These are phyloP conservation scores for Hesperophylax magnus DNA, from an alignment of 1,140 invertebrate genomes.

Conservation along the genomic window DNA sequence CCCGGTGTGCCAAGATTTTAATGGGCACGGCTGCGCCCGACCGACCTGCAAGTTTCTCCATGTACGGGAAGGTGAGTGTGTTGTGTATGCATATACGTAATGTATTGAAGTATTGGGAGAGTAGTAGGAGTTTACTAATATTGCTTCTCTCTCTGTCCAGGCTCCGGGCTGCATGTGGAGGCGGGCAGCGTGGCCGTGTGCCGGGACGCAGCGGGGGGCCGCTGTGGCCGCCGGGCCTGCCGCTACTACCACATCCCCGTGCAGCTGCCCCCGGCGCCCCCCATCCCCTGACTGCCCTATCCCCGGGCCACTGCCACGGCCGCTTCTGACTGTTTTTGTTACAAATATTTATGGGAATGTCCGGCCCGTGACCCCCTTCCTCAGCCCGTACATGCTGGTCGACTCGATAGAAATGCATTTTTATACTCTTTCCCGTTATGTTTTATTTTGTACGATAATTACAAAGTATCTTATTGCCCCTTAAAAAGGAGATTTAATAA, in stretches of 20 bases:
- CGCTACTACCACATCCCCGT: conserved; percentile 95
- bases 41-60: conserved; percentile 96
- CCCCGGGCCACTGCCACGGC: conserved; percentile 56
- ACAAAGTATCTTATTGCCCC: conserved; percentile 56
- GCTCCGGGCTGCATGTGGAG: conserved; percentile 92
- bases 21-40: conserved; percentile 94
- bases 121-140: neutral
- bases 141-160: conserved; percentile 69
- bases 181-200: conserved; percentile 95
- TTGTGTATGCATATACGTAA: neutral
- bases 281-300: conserved; percentile 69
- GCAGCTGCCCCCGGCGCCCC: conserved; percentile 81
- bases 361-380: conserved; percentile 4
- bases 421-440: conserved; percentile 56
- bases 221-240: conserved; percentile 90
- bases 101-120: neutral
- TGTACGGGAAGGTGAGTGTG: conserved; percentile 89
- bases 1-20: conserved; percentile 99
- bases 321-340: conserved; percentile 27
- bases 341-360: conserved; percentile 15
- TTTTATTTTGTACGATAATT: conserved; percentile 57
- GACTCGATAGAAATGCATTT: conserved; percentile 48
- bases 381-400: conserved; percentile 8
- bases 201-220: conserved; percentile 92
- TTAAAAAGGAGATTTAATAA: conserved; percentile 58